Evolutionary conservation across 37 sponge, comb jelly and placozoan species (phyloP).

Genomic region (Amphimedon queenslandica): DNA sequence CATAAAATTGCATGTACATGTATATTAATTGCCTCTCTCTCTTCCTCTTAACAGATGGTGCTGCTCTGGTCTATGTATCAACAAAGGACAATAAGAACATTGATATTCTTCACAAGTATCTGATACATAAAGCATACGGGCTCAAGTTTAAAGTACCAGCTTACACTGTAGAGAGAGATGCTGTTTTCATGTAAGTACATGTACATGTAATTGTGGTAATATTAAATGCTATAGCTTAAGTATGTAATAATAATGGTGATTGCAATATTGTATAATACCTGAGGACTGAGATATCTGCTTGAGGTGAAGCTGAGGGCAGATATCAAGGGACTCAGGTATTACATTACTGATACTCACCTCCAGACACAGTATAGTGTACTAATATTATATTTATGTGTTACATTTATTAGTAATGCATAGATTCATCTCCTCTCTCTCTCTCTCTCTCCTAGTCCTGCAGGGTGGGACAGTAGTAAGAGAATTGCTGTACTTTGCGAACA

Average conservation of each 20-base stretch:
- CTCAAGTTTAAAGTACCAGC: slow-evolving; percentile 77
- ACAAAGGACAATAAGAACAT: slow-evolving; percentile 83
- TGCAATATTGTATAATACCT: too few relatives aligned
- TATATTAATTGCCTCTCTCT: too few relatives aligned
- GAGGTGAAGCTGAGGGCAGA: too few relatives aligned
- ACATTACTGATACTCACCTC: too few relatives aligned
- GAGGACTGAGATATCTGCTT: too few relatives aligned
- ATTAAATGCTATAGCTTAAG: not conserved
- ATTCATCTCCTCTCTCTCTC: not conserved
- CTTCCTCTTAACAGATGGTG: slow-evolving; percentile 82
- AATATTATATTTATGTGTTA: not conserved
- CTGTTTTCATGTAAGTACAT: slow-evolving; percentile 86
- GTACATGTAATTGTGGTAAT: not conserved
- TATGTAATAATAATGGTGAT: too few relatives aligned
- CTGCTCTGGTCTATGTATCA: slow-evolving; percentile 86
- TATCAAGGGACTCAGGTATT: too few relatives aligned
- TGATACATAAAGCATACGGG: slow-evolving; percentile 81
- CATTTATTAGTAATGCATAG: not conserved
- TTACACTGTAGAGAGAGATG: slow-evolving; percentile 90
- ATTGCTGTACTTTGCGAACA: slow-evolving; percentile 87
- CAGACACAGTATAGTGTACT: not conserved
- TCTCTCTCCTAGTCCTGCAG: slow-evolving; percentile 72
- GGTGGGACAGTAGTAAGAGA: slow-evolving; percentile 97
- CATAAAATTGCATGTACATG: too few relatives aligned
- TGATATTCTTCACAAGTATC: slow-evolving; percentile 78